These are phyloP conservation scores for Tenebrio molitor DNA, from an alignment of 1,140 invertebrate species.

Conservation along the genomic window DNA sequence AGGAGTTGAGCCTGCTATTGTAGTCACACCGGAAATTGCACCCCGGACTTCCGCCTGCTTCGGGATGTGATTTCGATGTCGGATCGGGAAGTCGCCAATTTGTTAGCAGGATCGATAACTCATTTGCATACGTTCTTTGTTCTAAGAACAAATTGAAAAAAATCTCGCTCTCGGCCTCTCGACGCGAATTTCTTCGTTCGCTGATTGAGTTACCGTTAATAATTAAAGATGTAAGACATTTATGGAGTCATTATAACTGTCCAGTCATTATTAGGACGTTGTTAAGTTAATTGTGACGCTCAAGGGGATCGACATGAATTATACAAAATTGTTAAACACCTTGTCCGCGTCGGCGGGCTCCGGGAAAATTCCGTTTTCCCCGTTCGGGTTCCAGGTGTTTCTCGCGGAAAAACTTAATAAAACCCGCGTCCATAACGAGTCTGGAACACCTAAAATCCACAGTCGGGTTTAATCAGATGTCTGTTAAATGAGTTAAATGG, in stretches of 20 bases:
- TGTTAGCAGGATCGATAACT: conserved; percentile 53
- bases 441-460: conserved; percentile 43
- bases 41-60: conserved; percentile 58
- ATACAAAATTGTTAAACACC: conserved; percentile 34
- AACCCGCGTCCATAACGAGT: conserved; percentile 35
- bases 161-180: background rate
- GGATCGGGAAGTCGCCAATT: conserved; percentile 60
- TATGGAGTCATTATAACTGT: conserved; percentile 26
- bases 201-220: conserved; percentile 1
- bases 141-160: conserved; percentile 33
- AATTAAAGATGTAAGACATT: conserved; percentile 6
- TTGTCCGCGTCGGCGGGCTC: background rate
- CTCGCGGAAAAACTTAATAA: conserved; percentile 51
- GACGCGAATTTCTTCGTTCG: background rate
- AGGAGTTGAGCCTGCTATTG: conserved; percentile 54
- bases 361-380: background rate
- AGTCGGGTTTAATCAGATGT: conserved; percentile 48
- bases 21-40: conserved; percentile 59
- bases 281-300: conserved; percentile 24
- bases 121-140: conserved; percentile 44
- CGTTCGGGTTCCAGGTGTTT: conserved; percentile 42
- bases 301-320: conserved; percentile 34
- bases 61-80: conserved; percentile 57
- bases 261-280: conserved; percentile 27
- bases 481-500: conserved; percentile 48